Evolutionary conservation across 2,113 vertebrate species (phyloP).

Genomic region (Daphoenositta chrysoptera): DNA sequence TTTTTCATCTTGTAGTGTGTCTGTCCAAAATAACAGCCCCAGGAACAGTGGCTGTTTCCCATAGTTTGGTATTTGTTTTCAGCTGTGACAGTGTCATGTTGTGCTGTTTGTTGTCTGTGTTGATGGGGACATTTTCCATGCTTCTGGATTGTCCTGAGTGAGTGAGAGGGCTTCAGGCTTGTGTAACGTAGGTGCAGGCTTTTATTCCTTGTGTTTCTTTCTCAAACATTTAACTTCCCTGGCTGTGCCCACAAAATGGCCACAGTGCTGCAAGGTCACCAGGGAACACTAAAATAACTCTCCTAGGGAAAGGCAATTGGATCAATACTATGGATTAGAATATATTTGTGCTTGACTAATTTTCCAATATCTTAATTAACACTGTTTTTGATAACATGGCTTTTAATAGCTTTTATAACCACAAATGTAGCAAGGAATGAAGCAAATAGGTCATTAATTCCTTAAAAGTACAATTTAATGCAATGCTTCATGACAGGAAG

Average conservation of each 20-base stretch:
- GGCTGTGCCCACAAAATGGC: background rate
- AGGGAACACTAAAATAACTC: background rate
- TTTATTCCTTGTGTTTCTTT: background rate
- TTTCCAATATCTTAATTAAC: slow-evolving; percentile 51
- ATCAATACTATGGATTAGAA: background rate
- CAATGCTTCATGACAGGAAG: slow-evolving; percentile 74
- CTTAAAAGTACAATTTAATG: slow-evolving; percentile 73
- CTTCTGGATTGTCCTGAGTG: background rate
- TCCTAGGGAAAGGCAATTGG: background rate
- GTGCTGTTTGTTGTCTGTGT: background rate
- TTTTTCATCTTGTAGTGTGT: background rate
- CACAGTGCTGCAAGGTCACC: background rate
- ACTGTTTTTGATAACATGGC: slow-evolving; percentile 40
- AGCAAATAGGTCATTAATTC: slow-evolving; percentile 68
- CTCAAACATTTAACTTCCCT: background rate
- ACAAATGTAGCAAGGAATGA: slow-evolving; percentile 54
- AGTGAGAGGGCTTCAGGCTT: background rate
- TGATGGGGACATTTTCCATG: background rate
- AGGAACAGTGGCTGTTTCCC: background rate
- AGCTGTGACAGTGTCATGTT: background rate
- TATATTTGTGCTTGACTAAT: background rate
- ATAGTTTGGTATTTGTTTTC: background rate
- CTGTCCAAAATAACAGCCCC: background rate
- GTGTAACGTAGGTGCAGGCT: background rate
- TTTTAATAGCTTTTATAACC: slow-evolving; percentile 61